Conservation (phyloP, 2,113 vertebrate genomes). For the Himantopus leucocephalus region DNA sequence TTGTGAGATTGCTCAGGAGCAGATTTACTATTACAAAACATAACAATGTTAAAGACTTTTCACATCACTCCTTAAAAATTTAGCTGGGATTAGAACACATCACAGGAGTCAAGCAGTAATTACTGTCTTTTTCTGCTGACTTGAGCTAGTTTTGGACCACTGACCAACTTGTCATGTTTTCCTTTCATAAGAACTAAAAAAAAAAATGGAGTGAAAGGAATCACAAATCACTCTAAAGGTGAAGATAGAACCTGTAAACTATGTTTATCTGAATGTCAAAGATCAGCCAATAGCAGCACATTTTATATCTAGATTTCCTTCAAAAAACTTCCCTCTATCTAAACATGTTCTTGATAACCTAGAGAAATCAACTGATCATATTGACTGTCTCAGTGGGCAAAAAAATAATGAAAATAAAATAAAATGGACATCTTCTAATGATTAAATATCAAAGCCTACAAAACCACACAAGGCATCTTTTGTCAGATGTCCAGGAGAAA, state of each 20-base stretch:
- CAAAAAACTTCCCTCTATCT: conserved; percentile 6
- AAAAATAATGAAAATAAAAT: conserved; percentile 9
- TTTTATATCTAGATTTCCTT: conserved; percentile 24
- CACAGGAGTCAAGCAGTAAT: not conserved
- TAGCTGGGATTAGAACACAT: not conserved
- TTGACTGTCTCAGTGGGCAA: not conserved
- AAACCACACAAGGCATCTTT: not conserved
- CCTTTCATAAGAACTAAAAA: not conserved
- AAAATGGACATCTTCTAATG: not conserved
- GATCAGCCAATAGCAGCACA: not conserved
- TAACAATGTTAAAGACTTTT: not conserved
- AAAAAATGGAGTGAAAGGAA: rapidly evolving
- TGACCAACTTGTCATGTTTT: not conserved
- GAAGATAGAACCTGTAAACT: not conserved
- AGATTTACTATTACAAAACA: not conserved
- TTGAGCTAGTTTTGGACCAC: not conserved
- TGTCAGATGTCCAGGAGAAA: not conserved
- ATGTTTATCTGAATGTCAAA: conserved; percentile 6
- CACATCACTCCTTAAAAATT: not conserved
- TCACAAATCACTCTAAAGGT: not conserved
- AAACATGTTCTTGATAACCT: not conserved
- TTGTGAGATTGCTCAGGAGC: not conserved
- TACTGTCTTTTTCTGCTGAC: not conserved
- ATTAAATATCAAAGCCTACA: not conserved
- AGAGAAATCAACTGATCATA: conserved; percentile 21